Percentiles rank a stretch among this genome's conserved stretches.
Conservation (phyloP, 2,888 invertebrate species). For the Hypena proboscidalis region DNA sequence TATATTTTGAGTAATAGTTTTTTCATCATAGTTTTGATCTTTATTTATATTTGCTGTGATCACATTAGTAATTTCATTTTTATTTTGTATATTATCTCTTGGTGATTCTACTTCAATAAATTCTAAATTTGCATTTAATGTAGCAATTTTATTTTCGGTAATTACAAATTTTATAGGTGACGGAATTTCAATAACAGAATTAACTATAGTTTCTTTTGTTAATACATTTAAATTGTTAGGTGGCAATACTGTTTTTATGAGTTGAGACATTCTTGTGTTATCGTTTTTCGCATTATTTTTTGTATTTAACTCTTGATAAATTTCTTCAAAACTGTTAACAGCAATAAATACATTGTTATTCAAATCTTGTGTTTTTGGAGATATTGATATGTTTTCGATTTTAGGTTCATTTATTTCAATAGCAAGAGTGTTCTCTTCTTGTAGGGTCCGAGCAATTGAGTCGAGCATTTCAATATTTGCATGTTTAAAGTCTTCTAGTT, state of each 20-base stretch:
- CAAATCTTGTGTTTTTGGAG: slow-evolving; percentile 51
- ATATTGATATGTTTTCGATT: slow-evolving; percentile 11
- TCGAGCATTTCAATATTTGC: slow-evolving; percentile 75
- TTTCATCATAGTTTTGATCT: not conserved
- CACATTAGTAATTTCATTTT: not conserved
- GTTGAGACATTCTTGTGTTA: not conserved
- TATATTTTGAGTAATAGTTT: slow-evolving; percentile 6
- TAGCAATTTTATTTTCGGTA: slow-evolving; percentile 49
- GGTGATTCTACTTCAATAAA: slow-evolving; percentile 39
- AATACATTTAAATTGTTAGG: slow-evolving; percentile 23
- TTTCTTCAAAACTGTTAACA: slow-evolving; percentile 77
- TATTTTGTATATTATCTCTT: slow-evolving; percentile 6
- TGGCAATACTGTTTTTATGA: not conserved
- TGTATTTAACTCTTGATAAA: slow-evolving; percentile 69
- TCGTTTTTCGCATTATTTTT: slow-evolving; percentile 11
- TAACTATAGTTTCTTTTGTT: slow-evolving; percentile 48
- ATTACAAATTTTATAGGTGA: slow-evolving; percentile 50
- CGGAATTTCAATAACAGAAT: slow-evolving; percentile 45
- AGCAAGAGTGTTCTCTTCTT: slow-evolving; percentile 67
- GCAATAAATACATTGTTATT: slow-evolving; percentile 69
- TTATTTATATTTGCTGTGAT: not conserved
- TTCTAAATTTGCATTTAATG: slow-evolving; percentile 56
- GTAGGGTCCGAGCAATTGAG: slow-evolving; percentile 76
- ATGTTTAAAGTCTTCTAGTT: slow-evolving; percentile 69
- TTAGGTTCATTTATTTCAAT: slow-evolving; percentile 49